Conservation (phyloP, 2,113 vertebrate species). For the Astatotilapia flaviijosephi region DNA sequence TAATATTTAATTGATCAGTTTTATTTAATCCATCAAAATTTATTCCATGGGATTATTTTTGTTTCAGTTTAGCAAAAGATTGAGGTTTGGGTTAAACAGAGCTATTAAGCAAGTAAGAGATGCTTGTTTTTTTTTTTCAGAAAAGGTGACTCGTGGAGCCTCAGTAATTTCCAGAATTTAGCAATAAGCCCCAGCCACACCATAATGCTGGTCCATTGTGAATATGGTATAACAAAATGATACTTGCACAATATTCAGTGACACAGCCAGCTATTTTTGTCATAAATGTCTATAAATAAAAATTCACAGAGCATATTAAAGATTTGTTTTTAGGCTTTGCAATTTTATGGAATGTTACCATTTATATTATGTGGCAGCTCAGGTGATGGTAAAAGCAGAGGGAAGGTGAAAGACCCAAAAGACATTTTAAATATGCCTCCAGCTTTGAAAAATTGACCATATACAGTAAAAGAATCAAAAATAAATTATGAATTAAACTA, state of each 20-base stretch:
- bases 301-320: neutral
- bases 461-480: neutral
- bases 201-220: neutral
- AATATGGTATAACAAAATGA: neutral
- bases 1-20: neutral
- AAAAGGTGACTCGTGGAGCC: neutral
- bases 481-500: neutral
- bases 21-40: neutral
- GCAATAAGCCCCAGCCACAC: neutral
- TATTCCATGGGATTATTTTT: neutral
- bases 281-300: neutral
- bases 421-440: neutral
- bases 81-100: neutral
- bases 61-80: neutral
- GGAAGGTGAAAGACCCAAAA: neutral
- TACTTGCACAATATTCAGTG: neutral
- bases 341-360: neutral
- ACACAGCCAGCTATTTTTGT: neutral
- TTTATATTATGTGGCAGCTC: neutral
- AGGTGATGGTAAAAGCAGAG: neutral
- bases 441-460: neutral
- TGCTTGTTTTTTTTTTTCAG: neutral
- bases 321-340: neutral
- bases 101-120: neutral
- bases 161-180: neutral